phyloP scores from a whole-genome alignment of 2,797 vertebrate species.

The Phalloptychus januarius region DNA sequence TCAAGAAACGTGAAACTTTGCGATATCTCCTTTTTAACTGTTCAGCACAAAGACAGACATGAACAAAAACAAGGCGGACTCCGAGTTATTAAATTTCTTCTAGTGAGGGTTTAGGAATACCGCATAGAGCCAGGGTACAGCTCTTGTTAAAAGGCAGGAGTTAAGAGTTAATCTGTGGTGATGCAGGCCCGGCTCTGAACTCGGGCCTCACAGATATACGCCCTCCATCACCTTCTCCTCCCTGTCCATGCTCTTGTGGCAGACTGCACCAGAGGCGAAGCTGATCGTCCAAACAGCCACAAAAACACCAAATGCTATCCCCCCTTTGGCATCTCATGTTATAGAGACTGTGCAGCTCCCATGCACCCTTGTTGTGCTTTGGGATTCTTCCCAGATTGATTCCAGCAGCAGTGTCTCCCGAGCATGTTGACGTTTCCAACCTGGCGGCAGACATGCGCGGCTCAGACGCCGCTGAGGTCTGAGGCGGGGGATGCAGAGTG shows the following conservation, averaged over 20 bases:
- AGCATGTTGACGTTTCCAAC: slow-evolving; percentile 44
- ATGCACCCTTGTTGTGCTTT: slow-evolving; percentile 56
- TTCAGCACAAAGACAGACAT: slow-evolving; percentile 68
- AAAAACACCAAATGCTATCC: slow-evolving; percentile 65
- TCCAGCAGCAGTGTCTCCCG: slow-evolving; percentile 39
- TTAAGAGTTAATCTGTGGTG: slow-evolving; percentile 70
- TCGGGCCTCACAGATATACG: slow-evolving; percentile 59
- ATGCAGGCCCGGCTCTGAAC: slow-evolving; percentile 57
- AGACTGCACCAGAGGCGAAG: slow-evolving; percentile 64
- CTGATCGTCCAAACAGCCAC: slow-evolving; percentile 69
- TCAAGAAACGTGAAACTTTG: slow-evolving; percentile 47
- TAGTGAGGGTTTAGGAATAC: slow-evolving; percentile 68
- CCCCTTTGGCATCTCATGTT: slow-evolving; percentile 31
- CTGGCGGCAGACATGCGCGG: slow-evolving; percentile 39
- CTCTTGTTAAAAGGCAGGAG: slow-evolving; percentile 72
- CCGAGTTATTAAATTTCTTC: slow-evolving; percentile 72
- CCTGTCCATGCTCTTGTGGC: slow-evolving; percentile 44
- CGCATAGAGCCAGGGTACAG: slow-evolving; percentile 62
- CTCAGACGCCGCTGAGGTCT: slow-evolving; percentile 16
- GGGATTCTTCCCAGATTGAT: slow-evolving; percentile 59
- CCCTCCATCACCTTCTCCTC: slow-evolving; percentile 3
- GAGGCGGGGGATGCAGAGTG: slow-evolving; percentile 32
- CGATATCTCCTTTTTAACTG: slow-evolving; percentile 50
- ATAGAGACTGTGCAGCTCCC: slow-evolving; percentile 41
- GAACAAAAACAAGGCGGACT: slow-evolving; percentile 64